These are phyloP conservation scores for Chaetodon trifascialis DNA, from an alignment of 2,113 vertebrate genomes.

Conservation along the genomic window DNA sequence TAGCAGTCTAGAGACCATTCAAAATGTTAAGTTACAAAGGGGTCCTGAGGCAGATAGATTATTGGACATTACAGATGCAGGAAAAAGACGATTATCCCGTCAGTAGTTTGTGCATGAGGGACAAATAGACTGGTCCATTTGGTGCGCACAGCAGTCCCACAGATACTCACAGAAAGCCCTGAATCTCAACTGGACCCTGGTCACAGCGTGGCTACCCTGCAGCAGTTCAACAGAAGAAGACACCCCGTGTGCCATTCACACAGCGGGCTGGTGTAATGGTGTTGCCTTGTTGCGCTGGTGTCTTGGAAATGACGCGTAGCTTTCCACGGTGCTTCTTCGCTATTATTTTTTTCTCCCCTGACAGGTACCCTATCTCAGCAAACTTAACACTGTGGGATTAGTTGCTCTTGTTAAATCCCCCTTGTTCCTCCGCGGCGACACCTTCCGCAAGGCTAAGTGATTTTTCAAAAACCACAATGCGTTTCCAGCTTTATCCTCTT, in stretches of 20 bases:
- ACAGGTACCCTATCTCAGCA: constrained; percentile 62
- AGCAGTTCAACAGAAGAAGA: constrained; percentile 61
- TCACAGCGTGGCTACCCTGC: constrained; percentile 55
- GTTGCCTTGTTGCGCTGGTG: constrained; percentile 74
- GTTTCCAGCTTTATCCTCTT: constrained; percentile 55
- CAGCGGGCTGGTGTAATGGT: constrained; percentile 57
- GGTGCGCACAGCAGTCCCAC: constrained; percentile 66
- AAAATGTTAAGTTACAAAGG: constrained; percentile 34
- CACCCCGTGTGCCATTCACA: constrained; percentile 66
- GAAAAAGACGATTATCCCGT: constrained; percentile 29
- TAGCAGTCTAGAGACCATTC: constrained; percentile 29
- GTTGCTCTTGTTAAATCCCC: constrained; percentile 43
- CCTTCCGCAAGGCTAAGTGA: constrained; percentile 49
- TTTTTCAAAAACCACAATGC: constrained; percentile 25
- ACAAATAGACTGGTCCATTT: constrained; percentile 41
- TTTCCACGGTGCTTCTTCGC: constrained; percentile 53
- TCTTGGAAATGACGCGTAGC: constrained; percentile 75
- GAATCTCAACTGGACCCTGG: constrained; percentile 54
- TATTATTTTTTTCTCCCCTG: constrained; percentile 9
- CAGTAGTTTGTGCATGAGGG: constrained; percentile 28
- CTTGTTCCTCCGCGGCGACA: constrained; percentile 29
- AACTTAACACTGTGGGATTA: constrained; percentile 74
- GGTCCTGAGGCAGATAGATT: constrained; percentile 8
- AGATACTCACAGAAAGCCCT: constrained; percentile 69
- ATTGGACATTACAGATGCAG: constrained; percentile 28